phyloP scores from a whole-genome alignment of 2,888 invertebrate species.

The Folsomia candida region DNA sequence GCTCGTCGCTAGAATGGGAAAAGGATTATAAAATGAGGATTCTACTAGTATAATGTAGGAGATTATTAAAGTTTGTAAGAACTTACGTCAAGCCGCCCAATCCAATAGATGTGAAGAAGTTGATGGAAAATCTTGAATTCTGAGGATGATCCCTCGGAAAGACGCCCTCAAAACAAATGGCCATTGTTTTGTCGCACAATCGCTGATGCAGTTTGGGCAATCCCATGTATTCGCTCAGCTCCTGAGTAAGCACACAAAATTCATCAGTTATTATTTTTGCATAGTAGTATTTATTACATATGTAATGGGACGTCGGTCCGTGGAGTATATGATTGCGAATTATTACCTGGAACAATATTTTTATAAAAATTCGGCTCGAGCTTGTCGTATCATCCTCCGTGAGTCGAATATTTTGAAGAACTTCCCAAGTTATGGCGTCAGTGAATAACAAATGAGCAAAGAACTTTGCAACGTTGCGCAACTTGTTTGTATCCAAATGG shows the following conservation, averaged over 20 bases:
- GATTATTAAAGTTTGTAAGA: background rate
- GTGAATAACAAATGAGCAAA: conserved; percentile 94
- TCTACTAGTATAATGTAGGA: background rate
- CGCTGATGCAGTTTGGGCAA: conserved; percentile 84
- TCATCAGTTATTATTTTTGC: conserved; percentile 20
- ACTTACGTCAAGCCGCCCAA: conserved; percentile 86
- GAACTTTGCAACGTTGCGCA: conserved; percentile 94
- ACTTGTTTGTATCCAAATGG: conserved; percentile 88
- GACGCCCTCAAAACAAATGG: conserved; percentile 81
- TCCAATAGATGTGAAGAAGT: conserved; percentile 95
- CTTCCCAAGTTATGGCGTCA: conserved; percentile 96
- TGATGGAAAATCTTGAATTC: conserved; percentile 95
- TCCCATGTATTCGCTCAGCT: conserved; percentile 94
- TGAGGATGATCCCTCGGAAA: conserved; percentile 95
- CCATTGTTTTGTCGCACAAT: conserved; percentile 83
- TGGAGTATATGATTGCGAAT: too few relatives aligned
- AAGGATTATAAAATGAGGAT: conserved; percentile 32
- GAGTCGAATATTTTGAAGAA: conserved; percentile 79
- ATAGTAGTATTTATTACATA: background rate
- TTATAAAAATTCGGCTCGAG: conserved; percentile 94
- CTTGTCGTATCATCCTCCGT: conserved; percentile 98
- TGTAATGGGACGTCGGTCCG: too few relatives aligned
- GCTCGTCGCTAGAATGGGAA: conserved; percentile 65
- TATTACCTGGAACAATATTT: conserved; percentile 78
- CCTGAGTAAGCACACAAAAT: conserved; percentile 57